phyloP scores from a whole-genome alignment of 2,888 invertebrate genomes.

The Meganola albula region DNA sequence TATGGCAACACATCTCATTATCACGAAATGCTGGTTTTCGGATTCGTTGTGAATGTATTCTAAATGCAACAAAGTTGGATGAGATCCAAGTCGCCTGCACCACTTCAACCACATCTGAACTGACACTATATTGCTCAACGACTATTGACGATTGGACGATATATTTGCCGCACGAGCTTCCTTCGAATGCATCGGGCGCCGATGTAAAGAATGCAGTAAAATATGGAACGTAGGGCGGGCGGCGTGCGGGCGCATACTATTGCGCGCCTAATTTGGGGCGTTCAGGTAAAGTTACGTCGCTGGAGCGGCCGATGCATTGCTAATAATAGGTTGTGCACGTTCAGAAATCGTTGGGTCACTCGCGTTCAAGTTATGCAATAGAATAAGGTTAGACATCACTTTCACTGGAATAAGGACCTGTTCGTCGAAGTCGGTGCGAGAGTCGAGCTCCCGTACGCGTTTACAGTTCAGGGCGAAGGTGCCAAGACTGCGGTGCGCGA shows the following conservation, averaged over 20 bases:
- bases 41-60: constrained; percentile 55
- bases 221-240: constrained; percentile 56
- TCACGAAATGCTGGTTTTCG: constrained; percentile 37
- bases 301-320: constrained; percentile 65
- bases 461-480: constrained; percentile 66
- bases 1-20: constrained; percentile 24
- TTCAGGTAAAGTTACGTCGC: constrained; percentile 75
- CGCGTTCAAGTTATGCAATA: constrained; percentile 45
- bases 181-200: constrained; percentile 50
- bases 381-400: constrained; percentile 49
- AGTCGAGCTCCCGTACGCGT: constrained; percentile 72
- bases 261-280: constrained; percentile 78
- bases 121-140: constrained; percentile 64
- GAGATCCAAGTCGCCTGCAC: constrained; percentile 68
- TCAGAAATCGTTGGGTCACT: constrained; percentile 59
- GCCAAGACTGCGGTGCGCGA: constrained; percentile 75
- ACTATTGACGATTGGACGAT: constrained; percentile 46
- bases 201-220: constrained; percentile 40
- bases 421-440: constrained; percentile 75
- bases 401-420: constrained; percentile 72
- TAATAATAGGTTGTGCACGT: constrained; percentile 68
- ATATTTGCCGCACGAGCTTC: constrained; percentile 46
- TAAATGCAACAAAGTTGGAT: constrained; percentile 64
- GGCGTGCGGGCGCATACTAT: constrained; percentile 50
- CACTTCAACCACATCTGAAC: constrained; percentile 60